Conservation (phyloP, 2,888 invertebrate species). For the Frankliniella intonsa region DNA sequence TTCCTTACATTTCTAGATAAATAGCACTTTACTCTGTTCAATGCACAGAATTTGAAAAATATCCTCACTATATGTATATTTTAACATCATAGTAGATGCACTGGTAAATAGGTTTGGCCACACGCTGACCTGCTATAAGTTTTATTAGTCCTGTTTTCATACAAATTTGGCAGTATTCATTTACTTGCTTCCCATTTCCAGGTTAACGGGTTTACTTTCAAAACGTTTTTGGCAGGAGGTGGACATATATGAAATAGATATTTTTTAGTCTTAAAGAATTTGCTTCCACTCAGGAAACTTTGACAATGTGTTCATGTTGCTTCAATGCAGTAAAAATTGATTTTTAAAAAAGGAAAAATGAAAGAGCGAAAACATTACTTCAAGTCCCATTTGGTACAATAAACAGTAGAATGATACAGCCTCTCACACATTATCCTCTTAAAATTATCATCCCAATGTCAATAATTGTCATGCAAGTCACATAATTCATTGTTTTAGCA, state of each 20-base stretch:
- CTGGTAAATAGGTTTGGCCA: background rate
- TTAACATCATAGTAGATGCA: background rate
- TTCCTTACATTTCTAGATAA: constrained; percentile 25
- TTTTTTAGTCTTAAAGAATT: background rate
- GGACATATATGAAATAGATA: background rate
- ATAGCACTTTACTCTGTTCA: constrained; percentile 12
- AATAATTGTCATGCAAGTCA: constrained; percentile 13
- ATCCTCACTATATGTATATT: background rate
- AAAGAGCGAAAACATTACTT: background rate
- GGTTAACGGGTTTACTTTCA: background rate
- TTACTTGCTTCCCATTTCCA: constrained; percentile 2
- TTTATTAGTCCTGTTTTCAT: background rate
- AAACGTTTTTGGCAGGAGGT: too few relatives aligned
- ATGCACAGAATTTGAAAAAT: constrained; percentile 18
- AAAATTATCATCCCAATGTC: background rate
- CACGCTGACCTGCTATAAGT: background rate
- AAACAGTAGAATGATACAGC: background rate
- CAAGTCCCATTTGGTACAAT: background rate
- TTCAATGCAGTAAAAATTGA: background rate
- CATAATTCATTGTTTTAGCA: background rate
- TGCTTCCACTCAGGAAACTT: background rate
- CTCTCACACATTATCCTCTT: background rate
- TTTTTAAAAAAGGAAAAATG: background rate
- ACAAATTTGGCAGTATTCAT: background rate
- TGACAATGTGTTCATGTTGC: background rate